Conservation (phyloP, 1,140 invertebrate genomes). For the Megalopta genalis region DNA sequence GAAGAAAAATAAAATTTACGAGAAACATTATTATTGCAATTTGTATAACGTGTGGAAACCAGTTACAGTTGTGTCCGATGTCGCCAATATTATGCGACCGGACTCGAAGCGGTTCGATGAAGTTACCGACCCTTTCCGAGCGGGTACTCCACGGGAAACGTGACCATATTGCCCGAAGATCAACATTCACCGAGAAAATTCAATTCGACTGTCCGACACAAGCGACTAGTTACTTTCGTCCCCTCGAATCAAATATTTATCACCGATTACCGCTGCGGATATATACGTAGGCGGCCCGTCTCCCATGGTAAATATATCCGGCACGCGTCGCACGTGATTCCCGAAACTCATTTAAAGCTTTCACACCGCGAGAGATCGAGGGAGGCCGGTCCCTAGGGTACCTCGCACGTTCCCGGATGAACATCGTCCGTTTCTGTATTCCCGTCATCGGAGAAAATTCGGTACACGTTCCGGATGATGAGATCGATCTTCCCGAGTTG, state of each 20-base stretch:
- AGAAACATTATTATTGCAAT: too few relatives aligned
- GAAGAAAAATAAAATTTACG: too few relatives aligned
- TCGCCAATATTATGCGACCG: neutral
- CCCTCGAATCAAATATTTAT: slow-evolving; percentile 51
- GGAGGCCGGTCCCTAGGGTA: slow-evolving; percentile 43
- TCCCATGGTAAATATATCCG: slow-evolving; percentile 15
- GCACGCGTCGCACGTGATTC: slow-evolving; percentile 49
- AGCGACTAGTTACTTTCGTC: neutral
- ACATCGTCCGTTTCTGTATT: slow-evolving; percentile 14
- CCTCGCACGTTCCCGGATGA: neutral
- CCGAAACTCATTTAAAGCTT: slow-evolving; percentile 47
- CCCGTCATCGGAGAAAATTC: slow-evolving; percentile 14
- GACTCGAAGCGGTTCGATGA: too few relatives aligned
- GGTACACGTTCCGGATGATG: neutral
- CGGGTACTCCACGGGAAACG: neutral
- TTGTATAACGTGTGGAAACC: too few relatives aligned
- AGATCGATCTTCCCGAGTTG: neutral
- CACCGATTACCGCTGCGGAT: neutral
- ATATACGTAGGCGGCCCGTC: neutral
- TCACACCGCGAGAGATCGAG: slow-evolving; percentile 32
- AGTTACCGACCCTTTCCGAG: neutral
- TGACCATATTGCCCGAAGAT: neutral
- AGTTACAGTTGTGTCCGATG: neutral
- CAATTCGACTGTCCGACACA: neutral
- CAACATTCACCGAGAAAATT: neutral